These are phyloP conservation scores for Deilephila elpenor DNA, from an alignment of 2,888 invertebrate genomes.

Conservation along the genomic window DNA sequence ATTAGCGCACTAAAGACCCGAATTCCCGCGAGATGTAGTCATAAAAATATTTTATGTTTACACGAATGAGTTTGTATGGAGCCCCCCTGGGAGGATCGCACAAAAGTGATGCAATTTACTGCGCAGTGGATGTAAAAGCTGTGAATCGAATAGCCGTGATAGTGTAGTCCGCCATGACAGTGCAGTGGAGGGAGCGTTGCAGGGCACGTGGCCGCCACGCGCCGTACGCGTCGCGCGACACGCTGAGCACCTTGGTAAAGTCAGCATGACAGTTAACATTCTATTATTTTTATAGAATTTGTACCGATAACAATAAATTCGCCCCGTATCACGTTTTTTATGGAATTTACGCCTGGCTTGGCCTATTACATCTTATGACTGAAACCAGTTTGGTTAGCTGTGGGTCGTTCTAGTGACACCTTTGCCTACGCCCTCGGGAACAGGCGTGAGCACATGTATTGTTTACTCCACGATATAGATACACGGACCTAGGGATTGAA, in stretches of 20 bases:
- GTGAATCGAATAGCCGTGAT: slow-evolving; percentile 54
- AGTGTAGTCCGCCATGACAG: slow-evolving; percentile 74
- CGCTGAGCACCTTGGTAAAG: slow-evolving; percentile 73
- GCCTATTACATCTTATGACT: too few species aligned
- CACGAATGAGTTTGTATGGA: slow-evolving; percentile 61
- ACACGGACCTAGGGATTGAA: too few species aligned
- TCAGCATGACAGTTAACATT: slow-evolving; percentile 54
- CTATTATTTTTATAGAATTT: neutral
- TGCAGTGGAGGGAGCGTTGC: slow-evolving; percentile 53
- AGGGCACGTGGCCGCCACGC: slow-evolving; percentile 68
- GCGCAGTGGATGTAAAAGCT: slow-evolving; percentile 62
- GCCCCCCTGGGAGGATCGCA: slow-evolving; percentile 58
- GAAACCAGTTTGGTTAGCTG: too few species aligned
- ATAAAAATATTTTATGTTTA: slow-evolving; percentile 71
- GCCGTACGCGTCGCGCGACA: slow-evolving; percentile 52
- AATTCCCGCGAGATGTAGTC: slow-evolving; percentile 44
- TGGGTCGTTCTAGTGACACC: too few species aligned
- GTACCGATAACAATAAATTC: too few species aligned
- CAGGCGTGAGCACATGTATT: too few species aligned
- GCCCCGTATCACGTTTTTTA: too few species aligned
- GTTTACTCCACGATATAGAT: too few species aligned
- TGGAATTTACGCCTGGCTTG: too few species aligned
- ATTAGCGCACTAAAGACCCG: slow-evolving; percentile 4
- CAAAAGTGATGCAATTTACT: slow-evolving; percentile 78
- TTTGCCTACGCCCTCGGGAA: too few species aligned